A percentile compares a stretch with the other conserved stretches of the same genome.
Conservation (phyloP, 2,888 invertebrate genomes). For the Danaus chrysippus region DNA sequence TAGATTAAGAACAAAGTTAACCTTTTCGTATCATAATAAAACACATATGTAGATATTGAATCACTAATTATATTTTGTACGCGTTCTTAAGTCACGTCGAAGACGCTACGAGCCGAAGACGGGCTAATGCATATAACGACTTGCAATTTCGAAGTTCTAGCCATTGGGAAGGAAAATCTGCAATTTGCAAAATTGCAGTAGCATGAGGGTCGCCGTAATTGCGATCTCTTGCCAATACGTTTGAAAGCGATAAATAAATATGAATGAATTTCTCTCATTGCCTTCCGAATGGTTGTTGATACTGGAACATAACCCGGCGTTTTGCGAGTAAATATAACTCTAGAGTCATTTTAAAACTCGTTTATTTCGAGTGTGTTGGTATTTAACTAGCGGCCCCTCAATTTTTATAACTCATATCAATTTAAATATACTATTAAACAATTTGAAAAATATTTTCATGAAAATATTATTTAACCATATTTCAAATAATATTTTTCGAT, state of each 20-base stretch:
- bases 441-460: neutral
- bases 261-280: conserved; percentile 49
- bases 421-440: neutral
- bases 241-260: conserved; percentile 68
- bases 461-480: neutral
- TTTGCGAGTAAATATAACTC: conserved; percentile 19
- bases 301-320: conserved; percentile 14
- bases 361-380: conserved; percentile 14
- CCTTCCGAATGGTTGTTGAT: conserved; percentile 26
- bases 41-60: conserved; percentile 25
- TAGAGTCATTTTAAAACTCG: conserved; percentile 15
- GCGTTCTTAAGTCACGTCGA: conserved; percentile 34
- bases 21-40: conserved; percentile 19
- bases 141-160: conserved; percentile 65
- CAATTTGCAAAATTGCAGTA: conserved; percentile 72
- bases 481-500: neutral
- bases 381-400: conserved; percentile 2
- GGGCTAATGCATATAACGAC: conserved; percentile 58
- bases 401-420: neutral
- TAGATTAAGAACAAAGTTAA: neutral
- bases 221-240: conserved; percentile 55
- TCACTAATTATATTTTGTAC: conserved; percentile 33
- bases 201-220: conserved; percentile 63
- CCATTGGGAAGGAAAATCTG: conserved; percentile 66
- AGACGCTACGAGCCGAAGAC: conserved; percentile 46